phyloP scores from a whole-genome alignment of 2,797 vertebrate genomes.

The Anabas testudineus region DNA sequence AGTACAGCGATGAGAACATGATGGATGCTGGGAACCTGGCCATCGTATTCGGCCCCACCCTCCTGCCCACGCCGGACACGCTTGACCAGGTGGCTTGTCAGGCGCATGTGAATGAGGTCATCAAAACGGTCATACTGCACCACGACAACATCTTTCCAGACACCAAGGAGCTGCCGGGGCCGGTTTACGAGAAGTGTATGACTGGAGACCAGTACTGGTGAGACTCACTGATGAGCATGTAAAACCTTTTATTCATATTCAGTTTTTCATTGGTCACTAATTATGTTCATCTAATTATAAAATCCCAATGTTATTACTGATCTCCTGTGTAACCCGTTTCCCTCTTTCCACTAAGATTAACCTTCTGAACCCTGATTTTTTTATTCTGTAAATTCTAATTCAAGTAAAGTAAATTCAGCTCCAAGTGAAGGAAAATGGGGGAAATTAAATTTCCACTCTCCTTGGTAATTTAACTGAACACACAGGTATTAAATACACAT shows the following conservation, averaged over 20 bases:
- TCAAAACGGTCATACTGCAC: conserved; percentile 99
- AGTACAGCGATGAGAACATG: conserved; percentile 99
- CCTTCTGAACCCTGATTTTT: too few relatives aligned
- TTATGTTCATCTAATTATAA: neutral
- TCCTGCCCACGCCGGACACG: conserved; percentile 96
- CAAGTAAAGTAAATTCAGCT: too few relatives aligned
- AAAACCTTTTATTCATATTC: neutral
- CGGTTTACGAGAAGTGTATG: conserved; percentile 99
- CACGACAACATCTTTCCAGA: conserved; percentile 98
- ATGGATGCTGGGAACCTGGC: conserved; percentile 99
- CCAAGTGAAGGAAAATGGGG: too few relatives aligned
- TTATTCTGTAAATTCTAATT: too few relatives aligned
- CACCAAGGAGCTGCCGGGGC: conserved; percentile 95
- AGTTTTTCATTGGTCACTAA: neutral
- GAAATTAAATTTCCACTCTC: too few relatives aligned
- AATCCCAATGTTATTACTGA: too few relatives aligned
- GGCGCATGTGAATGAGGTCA: conserved; percentile 97
- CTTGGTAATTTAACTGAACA: too few relatives aligned
- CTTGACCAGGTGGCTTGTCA: conserved; percentile 99
- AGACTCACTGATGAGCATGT: conserved; percentile 34
- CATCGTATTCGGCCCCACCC: conserved; percentile 97
- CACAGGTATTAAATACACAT: too few relatives aligned
- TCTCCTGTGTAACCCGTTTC: too few relatives aligned
- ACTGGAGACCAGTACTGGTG: conserved; percentile 98
- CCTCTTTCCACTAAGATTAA: too few relatives aligned